Percentiles rank a stretch among this genome's conserved stretches.
phyloP scores from a whole-genome alignment of 1,140 invertebrate species.

The Pseudobourletiella spinata region DNA sequence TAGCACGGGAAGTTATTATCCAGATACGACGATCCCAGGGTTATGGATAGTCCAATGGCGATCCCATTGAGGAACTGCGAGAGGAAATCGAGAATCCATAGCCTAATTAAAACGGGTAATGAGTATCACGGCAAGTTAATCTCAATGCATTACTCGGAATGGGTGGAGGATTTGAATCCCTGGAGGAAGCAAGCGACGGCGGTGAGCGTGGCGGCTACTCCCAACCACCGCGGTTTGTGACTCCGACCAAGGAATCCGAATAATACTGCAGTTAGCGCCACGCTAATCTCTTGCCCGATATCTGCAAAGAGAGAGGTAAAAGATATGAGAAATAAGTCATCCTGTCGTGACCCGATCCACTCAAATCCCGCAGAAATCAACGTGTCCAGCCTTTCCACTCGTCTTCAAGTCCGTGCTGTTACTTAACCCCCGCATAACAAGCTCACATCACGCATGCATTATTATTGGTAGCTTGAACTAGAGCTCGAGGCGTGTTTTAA shows the following conservation, averaged over 20 bases:
- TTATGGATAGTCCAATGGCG: background rate
- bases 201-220: background rate
- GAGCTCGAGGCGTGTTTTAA: no score
- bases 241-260: background rate
- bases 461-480: no score
- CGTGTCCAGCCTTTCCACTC: no score
- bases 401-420: no score
- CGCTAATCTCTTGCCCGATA: background rate
- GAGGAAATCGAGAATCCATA: background rate
- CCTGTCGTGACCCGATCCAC: no score
- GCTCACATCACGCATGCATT: no score
- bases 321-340: no score
- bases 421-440: no score
- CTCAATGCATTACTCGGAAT: background rate
- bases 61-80: background rate
- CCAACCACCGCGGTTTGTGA: conserved; percentile 1
- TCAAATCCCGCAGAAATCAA: no score
- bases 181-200: background rate
- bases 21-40: background rate
- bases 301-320: no score
- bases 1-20: background rate
- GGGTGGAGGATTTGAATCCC: background rate
- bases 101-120: no score
- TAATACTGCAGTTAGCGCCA: background rate
- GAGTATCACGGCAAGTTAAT: no score